These are phyloP conservation scores for Heterodera filipjevi DNA, from an alignment of 2,888 invertebrate species.

Conservation along the genomic window DNA sequence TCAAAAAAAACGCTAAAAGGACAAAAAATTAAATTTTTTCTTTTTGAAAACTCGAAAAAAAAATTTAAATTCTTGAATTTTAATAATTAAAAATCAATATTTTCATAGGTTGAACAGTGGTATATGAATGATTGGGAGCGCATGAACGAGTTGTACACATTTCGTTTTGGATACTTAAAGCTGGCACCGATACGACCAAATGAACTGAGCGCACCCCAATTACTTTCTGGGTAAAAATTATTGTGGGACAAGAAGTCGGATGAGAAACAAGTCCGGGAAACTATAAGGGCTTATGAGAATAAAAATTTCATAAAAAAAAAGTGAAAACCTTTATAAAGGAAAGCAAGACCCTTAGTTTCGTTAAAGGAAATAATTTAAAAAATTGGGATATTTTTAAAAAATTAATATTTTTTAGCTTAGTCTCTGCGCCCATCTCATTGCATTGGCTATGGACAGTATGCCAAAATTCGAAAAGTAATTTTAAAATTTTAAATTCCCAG, in stretches of 20 bases:
- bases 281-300: too few species aligned
- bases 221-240: slow-evolving; percentile 45
- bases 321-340: too few species aligned
- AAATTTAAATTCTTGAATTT: neutral
- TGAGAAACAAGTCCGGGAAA: too few species aligned
- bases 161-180: slow-evolving; percentile 63
- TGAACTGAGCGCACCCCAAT: slow-evolving; percentile 32
- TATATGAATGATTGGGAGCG: slow-evolving; percentile 63
- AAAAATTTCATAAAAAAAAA: too few species aligned
- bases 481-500: neutral
- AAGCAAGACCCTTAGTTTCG: too few species aligned
- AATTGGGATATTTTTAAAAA: too few species aligned
- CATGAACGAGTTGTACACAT: slow-evolving; percentile 58
- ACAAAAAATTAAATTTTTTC: neutral
- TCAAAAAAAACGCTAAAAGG: too few species aligned
- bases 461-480: neutral
- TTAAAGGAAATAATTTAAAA: too few species aligned
- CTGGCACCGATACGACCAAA: slow-evolving; percentile 54
- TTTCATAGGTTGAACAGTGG: slow-evolving; percentile 56
- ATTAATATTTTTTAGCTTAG: slow-evolving; percentile 45
- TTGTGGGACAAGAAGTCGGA: too few species aligned
- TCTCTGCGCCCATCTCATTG: slow-evolving; percentile 61
- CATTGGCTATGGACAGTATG: slow-evolving; percentile 61
- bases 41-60: neutral
- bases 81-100: neutral